phyloP scores from a whole-genome alignment of 2,113 vertebrate species.

The Aldabrachelys gigantea region DNA sequence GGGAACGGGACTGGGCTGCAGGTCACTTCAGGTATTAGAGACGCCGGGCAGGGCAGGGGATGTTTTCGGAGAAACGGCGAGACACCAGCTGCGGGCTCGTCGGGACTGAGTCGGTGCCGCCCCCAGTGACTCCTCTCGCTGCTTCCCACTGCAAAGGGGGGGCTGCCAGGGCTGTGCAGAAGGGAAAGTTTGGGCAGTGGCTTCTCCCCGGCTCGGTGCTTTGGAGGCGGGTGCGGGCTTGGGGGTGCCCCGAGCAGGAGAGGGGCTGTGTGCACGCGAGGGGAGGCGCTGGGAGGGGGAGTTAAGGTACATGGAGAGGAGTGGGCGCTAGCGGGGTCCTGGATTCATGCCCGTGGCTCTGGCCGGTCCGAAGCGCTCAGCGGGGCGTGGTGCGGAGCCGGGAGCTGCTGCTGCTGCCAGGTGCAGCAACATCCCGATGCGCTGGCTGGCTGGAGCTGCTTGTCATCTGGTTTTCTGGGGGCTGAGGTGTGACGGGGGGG shows the following conservation, averaged over 20 bases:
- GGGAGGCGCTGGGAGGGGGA: too few relatives aligned
- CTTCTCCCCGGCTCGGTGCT: neutral
- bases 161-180: conserved; percentile 18
- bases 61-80: neutral
- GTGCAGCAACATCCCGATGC: neutral
- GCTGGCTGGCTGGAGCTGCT: neutral
- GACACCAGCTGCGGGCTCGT: conserved; percentile 19
- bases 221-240: neutral
- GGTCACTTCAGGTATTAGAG: neutral
- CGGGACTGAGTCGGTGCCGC: conserved; percentile 15
- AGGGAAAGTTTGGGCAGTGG: neutral
- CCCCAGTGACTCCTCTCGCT: neutral
- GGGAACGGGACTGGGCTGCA: neutral
- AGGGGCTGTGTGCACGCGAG: neutral
- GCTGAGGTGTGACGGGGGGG: neutral
- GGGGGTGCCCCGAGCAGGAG: neutral
- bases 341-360: neutral
- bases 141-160: neutral
- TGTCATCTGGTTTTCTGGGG: too few relatives aligned
- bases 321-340: neutral
- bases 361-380: neutral
- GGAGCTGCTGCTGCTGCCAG: neutral
- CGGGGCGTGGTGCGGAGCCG: neutral
- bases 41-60: neutral
- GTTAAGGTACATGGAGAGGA: neutral